phyloP scores from a whole-genome alignment of 2,113 vertebrate species.

The Odocoileus virginianus region DNA sequence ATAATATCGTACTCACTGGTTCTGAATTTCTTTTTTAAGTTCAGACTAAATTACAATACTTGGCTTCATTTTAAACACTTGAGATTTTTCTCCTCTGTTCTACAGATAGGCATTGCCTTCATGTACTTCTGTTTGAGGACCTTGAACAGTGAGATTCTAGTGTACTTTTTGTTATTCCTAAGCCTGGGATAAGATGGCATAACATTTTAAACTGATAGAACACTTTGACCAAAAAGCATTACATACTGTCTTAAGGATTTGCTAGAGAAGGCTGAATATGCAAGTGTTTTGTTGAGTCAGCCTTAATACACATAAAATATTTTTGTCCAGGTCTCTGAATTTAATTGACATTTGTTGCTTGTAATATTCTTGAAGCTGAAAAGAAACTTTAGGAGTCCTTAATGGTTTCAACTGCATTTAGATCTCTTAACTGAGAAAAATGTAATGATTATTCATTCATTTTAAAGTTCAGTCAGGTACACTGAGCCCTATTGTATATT shows the following conservation, averaged over 20 bases:
- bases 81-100: background rate
- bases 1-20: background rate
- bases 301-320: background rate
- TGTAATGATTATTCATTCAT: background rate
- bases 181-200: background rate
- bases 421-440: background rate
- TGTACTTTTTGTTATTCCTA: background rate
- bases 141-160: background rate
- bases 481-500: background rate
- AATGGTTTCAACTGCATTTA: background rate
- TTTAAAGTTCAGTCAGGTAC: background rate
- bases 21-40: background rate
- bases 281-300: background rate
- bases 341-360: background rate
- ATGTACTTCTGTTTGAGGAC: background rate
- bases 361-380: background rate
- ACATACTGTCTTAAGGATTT: background rate
- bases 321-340: background rate
- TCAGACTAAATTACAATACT: background rate
- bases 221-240: background rate
- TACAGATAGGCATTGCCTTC: background rate
- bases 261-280: background rate
- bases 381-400: background rate
- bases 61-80: constrained; percentile 15
- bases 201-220: background rate